Conservation (phyloP, 2,797 vertebrate genomes). For the Fundulus diaphanus region DNA sequence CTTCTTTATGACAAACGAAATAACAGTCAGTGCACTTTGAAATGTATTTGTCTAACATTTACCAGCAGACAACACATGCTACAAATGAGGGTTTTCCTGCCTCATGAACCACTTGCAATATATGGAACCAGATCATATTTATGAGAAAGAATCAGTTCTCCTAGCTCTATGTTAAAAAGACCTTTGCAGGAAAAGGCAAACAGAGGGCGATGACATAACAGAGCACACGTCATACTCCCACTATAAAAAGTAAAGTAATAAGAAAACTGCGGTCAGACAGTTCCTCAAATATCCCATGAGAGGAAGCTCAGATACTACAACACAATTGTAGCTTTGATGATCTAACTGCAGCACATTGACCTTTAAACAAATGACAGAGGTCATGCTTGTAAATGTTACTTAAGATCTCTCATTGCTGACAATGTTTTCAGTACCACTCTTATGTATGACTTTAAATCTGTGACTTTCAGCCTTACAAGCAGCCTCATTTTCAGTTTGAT, state of each 20-base stretch:
- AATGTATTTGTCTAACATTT: not conserved
- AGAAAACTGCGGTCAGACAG: constrained; percentile 23
- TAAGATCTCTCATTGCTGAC: not conserved
- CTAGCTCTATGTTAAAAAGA: not conserved
- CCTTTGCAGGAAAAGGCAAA: not conserved
- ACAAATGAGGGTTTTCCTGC: constrained; percentile 9
- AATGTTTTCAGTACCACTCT: not conserved
- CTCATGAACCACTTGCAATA: not conserved
- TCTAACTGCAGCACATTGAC: not conserved
- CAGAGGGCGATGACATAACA: not conserved
- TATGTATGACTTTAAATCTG: not conserved
- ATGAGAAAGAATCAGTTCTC: not conserved
- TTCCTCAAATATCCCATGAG: constrained; percentile 28
- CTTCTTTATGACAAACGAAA: not conserved
- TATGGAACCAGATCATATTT: not conserved
- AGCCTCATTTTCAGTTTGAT: not conserved
- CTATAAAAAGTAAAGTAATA: constrained; percentile 6
- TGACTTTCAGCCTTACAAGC: not conserved
- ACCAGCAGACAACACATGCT: not conserved
- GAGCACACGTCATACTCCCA: not conserved
- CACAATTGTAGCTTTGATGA: constrained; percentile 4
- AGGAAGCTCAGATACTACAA: constrained; percentile 1
- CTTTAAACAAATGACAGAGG: not conserved
- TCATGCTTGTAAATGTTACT: not conserved
- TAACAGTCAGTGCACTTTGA: not conserved